These are phyloP conservation scores for Apis dorsata DNA, from an alignment of 1,140 invertebrate species.

Conservation along the genomic window DNA sequence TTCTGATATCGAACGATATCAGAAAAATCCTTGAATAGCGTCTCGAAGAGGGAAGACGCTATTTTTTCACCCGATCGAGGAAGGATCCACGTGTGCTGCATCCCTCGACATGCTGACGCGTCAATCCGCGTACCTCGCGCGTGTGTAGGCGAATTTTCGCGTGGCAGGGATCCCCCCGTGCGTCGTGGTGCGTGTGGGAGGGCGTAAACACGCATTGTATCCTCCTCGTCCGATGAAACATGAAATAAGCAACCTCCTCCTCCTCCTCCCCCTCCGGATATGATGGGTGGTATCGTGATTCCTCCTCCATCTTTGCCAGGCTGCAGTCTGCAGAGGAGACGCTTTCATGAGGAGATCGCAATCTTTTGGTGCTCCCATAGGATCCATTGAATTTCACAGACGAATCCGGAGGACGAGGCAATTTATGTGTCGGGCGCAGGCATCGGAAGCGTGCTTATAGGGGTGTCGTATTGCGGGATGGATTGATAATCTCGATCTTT, in stretches of 20 bases:
- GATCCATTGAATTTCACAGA: slow-evolving; percentile 40
- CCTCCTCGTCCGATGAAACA: slow-evolving; percentile 28
- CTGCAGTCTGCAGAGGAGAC: slow-evolving; percentile 2
- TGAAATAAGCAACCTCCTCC: neutral
- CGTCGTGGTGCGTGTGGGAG: slow-evolving; percentile 3
- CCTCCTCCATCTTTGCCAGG: neutral
- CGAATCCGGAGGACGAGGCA: slow-evolving; percentile 27
- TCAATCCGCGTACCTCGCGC: neutral
- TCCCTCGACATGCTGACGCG: slow-evolving; percentile 31
- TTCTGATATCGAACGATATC: too few relatives aligned
- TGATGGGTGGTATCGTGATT: slow-evolving; percentile 42
- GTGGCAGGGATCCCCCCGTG: too few relatives aligned
- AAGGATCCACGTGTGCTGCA: neutral
- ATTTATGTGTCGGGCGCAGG: slow-evolving; percentile 47
- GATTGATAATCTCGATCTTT: slow-evolving; percentile 23
- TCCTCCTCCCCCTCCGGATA: neutral
- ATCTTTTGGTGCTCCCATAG: slow-evolving; percentile 42
- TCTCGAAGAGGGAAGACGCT: neutral
- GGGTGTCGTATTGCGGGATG: slow-evolving; percentile 6
- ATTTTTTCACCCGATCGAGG: too few relatives aligned
- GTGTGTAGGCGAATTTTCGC: slow-evolving; percentile 32
- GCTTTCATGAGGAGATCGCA: slow-evolving; percentile 37
- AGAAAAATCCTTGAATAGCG: neutral
- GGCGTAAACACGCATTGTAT: slow-evolving; percentile 40
- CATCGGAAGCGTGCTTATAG: neutral